Base-by-base conservation (phyloP, 2,797 vertebrate genomes). In the Threskiornis aethiopicus region DNA sequence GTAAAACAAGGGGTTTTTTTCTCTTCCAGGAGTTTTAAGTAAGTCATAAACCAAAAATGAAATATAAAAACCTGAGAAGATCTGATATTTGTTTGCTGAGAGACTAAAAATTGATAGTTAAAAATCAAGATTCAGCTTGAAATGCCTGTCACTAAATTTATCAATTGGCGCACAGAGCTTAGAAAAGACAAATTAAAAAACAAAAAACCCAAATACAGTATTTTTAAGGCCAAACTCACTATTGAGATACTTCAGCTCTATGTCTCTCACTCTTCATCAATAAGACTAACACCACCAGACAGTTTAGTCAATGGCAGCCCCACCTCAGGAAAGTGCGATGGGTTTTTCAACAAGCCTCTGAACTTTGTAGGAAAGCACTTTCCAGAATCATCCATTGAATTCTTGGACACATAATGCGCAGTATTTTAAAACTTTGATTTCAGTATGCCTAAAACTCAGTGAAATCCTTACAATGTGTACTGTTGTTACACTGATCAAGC, bases 141-240 rank as follows among this genome's bases (percentile, higher is more conserved):
- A 94, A 84, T 47, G 26, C 28, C 19, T 6, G 5, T 17, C 31
- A 21, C 41, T 39, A 29, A n/a, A 77, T 39, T 25, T 41, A 55
- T 25, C 11, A 24, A 3, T 14, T 42, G 10, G 19, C 14, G 42
- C 26, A 59, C 17, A 55, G 25, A 52, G 5, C 16, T 59, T 46
- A 49, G 25, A n/a, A 29, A 75, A 54, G 12, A 66, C 6, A 39
- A 54, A 52, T 59, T 14, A 49, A 69, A 84, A 62, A 62, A 59
- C 9, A 5, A 8, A 1, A 39, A 39, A 39, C 10, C 9, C 3
- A 41, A 15, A 6, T 37, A 16, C 10, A 31, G 5, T 33, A n/a
- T 25, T 75, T 91, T 57, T 52, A 76, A 80, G 46, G n/a, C 25
- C 49, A 72, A 46, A 25, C 7, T 64, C 11, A 10, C 22, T 54